phyloP scores from a whole-genome alignment of 1,140 invertebrate species.

The Hypsibius dujardini region DNA sequence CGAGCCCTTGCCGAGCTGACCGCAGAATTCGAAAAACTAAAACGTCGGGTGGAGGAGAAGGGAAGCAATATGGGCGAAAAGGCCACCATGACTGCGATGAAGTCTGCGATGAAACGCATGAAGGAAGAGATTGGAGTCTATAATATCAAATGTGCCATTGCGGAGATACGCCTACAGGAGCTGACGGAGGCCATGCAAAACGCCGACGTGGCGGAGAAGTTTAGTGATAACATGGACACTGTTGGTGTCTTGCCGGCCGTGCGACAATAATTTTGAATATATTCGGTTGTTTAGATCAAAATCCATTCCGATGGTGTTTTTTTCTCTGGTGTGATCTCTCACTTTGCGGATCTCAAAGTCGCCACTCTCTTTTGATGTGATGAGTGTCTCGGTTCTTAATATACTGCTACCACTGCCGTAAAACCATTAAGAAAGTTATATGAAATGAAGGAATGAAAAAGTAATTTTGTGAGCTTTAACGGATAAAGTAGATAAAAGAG shows the following conservation, averaged over 20 bases:
- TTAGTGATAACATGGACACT: background rate
- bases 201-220: background rate
- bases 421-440: too few species aligned
- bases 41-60: conserved; percentile 3
- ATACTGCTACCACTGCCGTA: too few species aligned
- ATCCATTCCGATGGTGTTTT: too few species aligned
- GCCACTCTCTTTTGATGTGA: too few species aligned
- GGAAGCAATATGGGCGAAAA: background rate
- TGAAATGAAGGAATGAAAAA: too few species aligned
- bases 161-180: conserved; percentile 13
- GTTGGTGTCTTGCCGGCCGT: background rate
- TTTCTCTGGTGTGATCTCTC: too few species aligned
- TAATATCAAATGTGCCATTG: conserved; percentile 11
- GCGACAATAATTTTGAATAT: background rate
- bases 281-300: too few species aligned
- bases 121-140: conserved; percentile 13
- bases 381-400: too few species aligned
- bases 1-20: background rate
- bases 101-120: conserved; percentile 13
- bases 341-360: too few species aligned
- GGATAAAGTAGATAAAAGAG: too few species aligned
- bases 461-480: too few species aligned
- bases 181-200: background rate
- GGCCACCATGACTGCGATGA: background rate
- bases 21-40: conserved; percentile 6